phyloP scores from a whole-genome alignment of 2,113 vertebrate species.

The Nothocercus julius region DNA sequence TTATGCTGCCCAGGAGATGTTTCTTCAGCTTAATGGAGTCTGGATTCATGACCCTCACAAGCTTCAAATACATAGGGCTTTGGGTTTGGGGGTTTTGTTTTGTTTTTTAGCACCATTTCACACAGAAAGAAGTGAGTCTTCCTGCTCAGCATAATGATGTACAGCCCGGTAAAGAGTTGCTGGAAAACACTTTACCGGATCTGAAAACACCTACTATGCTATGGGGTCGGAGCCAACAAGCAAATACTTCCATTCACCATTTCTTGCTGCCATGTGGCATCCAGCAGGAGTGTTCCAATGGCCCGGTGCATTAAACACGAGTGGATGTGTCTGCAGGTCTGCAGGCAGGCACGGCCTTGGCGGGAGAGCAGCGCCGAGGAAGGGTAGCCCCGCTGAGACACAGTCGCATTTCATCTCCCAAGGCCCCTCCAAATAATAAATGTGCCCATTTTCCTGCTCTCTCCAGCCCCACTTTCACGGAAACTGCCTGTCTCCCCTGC shows the following conservation, averaged over 20 bases:
- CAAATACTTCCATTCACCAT: not conserved
- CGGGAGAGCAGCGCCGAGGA: not conserved
- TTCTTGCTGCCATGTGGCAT: not conserved
- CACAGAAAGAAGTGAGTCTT: not conserved
- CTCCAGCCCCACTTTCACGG: not conserved
- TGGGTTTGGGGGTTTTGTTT: not conserved
- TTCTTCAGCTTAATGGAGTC: not conserved
- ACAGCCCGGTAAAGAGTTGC: not conserved
- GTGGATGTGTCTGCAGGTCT: not conserved
- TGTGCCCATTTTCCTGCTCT: not conserved
- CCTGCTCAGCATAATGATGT: too few species aligned
- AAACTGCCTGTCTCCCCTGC: not conserved
- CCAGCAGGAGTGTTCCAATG: not conserved
- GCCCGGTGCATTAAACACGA: not conserved
- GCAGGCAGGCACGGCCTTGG: not conserved
- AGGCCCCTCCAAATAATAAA: not conserved
- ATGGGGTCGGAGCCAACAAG: not conserved
- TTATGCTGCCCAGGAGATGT: not conserved
- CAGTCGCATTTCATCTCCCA: accelerated
- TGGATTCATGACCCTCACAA: not conserved
- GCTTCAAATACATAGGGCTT: not conserved
- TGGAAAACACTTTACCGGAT: not conserved
- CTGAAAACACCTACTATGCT: too few species aligned
- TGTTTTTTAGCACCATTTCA: not conserved
- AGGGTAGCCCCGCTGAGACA: not conserved